phyloP scores from a whole-genome alignment of 2,113 vertebrate genomes.

The Indicator maculatus region DNA sequence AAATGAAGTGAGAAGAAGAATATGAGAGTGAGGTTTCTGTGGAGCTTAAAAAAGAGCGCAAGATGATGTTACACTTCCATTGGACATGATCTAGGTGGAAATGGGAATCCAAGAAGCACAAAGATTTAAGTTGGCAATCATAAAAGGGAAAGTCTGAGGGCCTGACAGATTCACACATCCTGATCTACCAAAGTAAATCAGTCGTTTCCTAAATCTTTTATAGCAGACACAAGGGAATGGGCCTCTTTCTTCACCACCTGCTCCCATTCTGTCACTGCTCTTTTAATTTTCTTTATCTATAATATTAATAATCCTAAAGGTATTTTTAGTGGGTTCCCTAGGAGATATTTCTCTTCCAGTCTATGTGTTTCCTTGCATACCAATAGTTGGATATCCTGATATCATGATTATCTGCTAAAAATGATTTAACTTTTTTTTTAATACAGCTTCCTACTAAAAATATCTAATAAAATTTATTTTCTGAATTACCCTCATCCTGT shows the following conservation, averaged over 20 bases:
- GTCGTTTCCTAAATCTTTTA: constrained; percentile 8
- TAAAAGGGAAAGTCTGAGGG: background rate
- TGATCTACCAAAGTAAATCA: background rate
- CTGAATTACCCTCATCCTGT: constrained; percentile 34
- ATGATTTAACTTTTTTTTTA: background rate
- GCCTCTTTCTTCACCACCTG: background rate
- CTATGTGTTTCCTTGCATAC: constrained; percentile 50
- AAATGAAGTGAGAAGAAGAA: background rate
- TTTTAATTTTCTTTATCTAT: constrained; percentile 60
- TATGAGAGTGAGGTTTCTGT: background rate
- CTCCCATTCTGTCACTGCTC: constrained; percentile 44
- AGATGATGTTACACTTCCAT: background rate
- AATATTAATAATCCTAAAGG: constrained; percentile 48
- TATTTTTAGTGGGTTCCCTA: constrained; percentile 58
- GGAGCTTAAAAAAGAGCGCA: background rate
- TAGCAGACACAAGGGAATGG: background rate
- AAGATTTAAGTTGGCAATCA: background rate
- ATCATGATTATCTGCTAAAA: constrained; percentile 55
- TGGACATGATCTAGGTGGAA: background rate
- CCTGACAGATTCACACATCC: background rate
- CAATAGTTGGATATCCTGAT: constrained; percentile 46
- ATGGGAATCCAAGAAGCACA: background rate
- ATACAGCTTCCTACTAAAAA: constrained; percentile 46
- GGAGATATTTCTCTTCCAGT: constrained; percentile 32
- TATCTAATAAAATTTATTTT: constrained; percentile 41